phyloP scores from a whole-genome alignment of 2,888 invertebrate genomes.

The Eremobia ochroleuca region DNA sequence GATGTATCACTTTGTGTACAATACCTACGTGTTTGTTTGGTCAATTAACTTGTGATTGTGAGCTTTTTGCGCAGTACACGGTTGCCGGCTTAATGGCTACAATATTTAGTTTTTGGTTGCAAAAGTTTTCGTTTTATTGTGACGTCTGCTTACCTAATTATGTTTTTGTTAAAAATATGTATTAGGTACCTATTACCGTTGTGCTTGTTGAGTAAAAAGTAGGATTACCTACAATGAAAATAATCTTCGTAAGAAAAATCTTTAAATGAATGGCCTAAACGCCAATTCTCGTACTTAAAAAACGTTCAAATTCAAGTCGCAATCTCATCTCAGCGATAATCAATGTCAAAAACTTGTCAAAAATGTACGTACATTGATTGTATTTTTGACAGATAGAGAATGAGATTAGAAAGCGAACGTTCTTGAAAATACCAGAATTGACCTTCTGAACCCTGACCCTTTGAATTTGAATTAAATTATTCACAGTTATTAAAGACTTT shows the following conservation, averaged over 20 bases:
- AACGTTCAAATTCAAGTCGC: no score
- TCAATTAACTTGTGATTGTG: slow-evolving; percentile 31
- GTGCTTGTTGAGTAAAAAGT: neutral
- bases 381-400: no score
- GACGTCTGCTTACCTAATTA: neutral
- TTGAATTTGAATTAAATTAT: no score
- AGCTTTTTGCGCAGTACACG: slow-evolving; percentile 45
- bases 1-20: slow-evolving; percentile 40
- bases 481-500: neutral
- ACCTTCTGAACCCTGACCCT: no score
- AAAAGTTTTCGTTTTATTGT: neutral
- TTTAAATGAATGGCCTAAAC: neutral
- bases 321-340: no score
- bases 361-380: no score
- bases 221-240: neutral
- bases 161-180: neutral
- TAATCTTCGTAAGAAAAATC: neutral
- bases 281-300: no score
- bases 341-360: no score
- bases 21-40: slow-evolving; percentile 45
- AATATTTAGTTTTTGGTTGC: neutral
- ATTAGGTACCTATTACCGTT: neutral
- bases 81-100: neutral
- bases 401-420: no score
- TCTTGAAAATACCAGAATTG: no score